phyloP scores from a whole-genome alignment of 2,797 vertebrate species.

The Numenius phaeopus region DNA sequence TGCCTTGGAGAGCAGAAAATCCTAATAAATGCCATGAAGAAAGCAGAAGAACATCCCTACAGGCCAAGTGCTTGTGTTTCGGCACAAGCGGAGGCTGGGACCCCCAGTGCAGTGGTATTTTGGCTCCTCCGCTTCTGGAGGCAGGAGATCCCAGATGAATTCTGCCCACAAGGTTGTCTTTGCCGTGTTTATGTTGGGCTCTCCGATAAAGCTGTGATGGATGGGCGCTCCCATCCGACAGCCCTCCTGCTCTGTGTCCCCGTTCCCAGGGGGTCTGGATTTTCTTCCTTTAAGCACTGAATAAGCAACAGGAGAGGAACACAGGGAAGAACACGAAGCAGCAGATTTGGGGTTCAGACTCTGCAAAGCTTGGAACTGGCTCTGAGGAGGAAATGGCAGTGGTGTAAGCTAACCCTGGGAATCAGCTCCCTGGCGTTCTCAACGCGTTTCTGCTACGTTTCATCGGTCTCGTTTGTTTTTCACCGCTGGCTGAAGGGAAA shows the following conservation, averaged over 20 bases:
- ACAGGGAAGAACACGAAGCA: not conserved
- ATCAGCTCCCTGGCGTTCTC: not conserved
- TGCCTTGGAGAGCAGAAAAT: not conserved
- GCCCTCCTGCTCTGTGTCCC: not conserved
- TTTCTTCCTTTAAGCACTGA: not conserved
- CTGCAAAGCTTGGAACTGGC: not conserved
- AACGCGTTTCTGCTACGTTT: rapidly evolving
- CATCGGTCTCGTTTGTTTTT: not conserved
- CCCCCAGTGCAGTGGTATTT: rapidly evolving
- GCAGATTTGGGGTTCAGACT: not conserved
- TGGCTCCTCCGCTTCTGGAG: not conserved
- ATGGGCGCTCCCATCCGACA: rapidly evolving
- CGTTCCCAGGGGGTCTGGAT: not conserved
- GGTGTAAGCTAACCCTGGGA: not conserved
- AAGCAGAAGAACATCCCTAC: not conserved
- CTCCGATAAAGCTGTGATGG: not conserved
- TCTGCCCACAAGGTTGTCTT: not conserved
- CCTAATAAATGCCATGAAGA: not conserved
- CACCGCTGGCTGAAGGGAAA: not conserved
- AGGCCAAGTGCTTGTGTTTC: not conserved
- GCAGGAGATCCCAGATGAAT: not conserved
- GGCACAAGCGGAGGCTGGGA: not conserved
- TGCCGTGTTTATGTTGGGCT: not conserved
- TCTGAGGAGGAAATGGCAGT: not conserved
- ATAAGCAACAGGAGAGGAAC: not conserved